Evolutionary conservation across 2,888 invertebrate genomes (phyloP).

Genomic region (Microctonus brassicae): DNA sequence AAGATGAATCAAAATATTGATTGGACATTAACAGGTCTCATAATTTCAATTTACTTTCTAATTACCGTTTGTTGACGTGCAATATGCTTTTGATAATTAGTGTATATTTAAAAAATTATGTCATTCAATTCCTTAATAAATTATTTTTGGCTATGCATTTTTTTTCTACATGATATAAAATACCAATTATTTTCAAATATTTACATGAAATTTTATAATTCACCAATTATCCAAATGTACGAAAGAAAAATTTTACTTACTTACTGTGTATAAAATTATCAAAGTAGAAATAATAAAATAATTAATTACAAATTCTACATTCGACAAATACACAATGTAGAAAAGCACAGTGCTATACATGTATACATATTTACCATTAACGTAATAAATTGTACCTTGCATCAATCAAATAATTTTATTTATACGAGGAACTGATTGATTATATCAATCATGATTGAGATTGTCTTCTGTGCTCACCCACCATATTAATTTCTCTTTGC

Average conservation of each 20-base stretch:
- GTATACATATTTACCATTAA: too few species aligned
- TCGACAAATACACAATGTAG: not conserved
- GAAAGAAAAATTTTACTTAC: not conserved
- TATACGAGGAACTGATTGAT: too few species aligned
- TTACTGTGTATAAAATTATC: constrained; percentile 4
- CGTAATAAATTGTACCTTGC: constrained; percentile 2
- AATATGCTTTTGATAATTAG: constrained; percentile 42
- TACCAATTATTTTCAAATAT: constrained; percentile 11
- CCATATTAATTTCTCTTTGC: not conserved
- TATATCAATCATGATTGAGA: not conserved
- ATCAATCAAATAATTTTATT: not conserved
- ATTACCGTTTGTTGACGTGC: constrained; percentile 47
- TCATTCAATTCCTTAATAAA: not conserved
- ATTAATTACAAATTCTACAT: constrained; percentile 1
- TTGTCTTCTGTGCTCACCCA: not conserved
- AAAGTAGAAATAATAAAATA: constrained; percentile 1
- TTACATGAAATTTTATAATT: not conserved
- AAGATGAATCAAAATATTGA: constrained; percentile 45
- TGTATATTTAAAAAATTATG: constrained; percentile 1
- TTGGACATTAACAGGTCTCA: constrained; percentile 51
- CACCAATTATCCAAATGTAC: not conserved
- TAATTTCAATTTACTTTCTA: constrained; percentile 26
- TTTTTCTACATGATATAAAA: constrained; percentile 14
- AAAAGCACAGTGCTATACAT: not conserved
- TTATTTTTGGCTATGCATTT: constrained; percentile 3